These are phyloP conservation scores for Stictocephala bisonia DNA, from an alignment of 2,888 invertebrate species.

Conservation along the genomic window DNA sequence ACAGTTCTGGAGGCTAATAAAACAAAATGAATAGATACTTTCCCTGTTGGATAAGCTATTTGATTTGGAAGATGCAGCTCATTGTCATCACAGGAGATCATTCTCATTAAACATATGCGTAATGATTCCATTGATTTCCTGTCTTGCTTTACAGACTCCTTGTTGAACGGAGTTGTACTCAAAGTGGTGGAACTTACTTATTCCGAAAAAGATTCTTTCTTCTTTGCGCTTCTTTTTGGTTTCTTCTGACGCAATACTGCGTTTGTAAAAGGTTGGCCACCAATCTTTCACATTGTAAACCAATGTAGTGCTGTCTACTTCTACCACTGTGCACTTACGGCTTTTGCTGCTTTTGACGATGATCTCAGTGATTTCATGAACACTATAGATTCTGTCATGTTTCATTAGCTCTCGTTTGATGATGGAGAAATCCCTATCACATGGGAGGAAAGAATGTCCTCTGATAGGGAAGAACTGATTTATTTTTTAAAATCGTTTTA, in stretches of 20 bases:
- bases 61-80: too few species aligned
- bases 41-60: too few species aligned
- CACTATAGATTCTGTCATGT: constrained; percentile 46
- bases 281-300: constrained; percentile 50
- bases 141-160: too few species aligned
- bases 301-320: constrained; percentile 44
- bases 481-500: constrained; percentile 49
- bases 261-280: constrained; percentile 51
- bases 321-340: constrained; percentile 47
- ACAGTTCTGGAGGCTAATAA: too few species aligned
- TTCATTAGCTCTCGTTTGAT: constrained; percentile 29
- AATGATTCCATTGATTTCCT: too few species aligned
- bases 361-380: constrained; percentile 48
- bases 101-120: too few species aligned
- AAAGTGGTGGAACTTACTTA: too few species aligned
- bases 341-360: constrained; percentile 13
- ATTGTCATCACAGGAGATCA: too few species aligned
- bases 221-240: too few species aligned
- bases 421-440: constrained; percentile 33
- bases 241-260: constrained; percentile 42
- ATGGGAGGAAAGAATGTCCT: constrained; percentile 34
- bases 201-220: too few species aligned
- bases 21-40: too few species aligned
- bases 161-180: too few species aligned
- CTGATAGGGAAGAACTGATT: constrained; percentile 51